Percentiles rank a stretch among this genome's conserved stretches.
Conservation (phyloP, 2,113 vertebrate genomes). For the Chloropsis hardwickii region DNA sequence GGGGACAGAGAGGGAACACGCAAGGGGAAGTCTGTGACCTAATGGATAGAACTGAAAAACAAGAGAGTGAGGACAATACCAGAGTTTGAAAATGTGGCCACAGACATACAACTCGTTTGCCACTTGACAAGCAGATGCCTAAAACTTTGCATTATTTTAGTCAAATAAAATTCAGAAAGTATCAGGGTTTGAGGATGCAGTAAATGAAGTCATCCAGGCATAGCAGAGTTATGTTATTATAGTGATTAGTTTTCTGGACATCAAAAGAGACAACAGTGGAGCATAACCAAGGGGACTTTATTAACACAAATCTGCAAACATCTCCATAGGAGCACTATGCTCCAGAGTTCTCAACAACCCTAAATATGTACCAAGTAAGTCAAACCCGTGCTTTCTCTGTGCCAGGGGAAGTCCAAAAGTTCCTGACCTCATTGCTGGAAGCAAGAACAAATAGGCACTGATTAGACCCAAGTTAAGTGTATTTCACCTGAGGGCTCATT, state of each 20-base stretch:
- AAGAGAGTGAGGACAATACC: neutral
- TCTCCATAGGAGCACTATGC: slow-evolving; percentile 40
- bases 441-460: slow-evolving; percentile 63
- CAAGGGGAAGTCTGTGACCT: neutral
- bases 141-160: neutral
- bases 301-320: slow-evolving; percentile 50
- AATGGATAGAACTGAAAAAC: neutral
- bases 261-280: slow-evolving; percentile 40
- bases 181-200: neutral
- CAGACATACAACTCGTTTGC: neutral
- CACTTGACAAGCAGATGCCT: neutral
- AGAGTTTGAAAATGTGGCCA: neutral
- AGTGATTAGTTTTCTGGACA: slow-evolving; percentile 48
- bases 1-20: slow-evolving; percentile 14
- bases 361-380: slow-evolving; percentile 41
- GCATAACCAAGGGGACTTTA: slow-evolving; percentile 27
- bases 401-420: slow-evolving; percentile 54
- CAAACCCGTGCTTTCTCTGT: slow-evolving; percentile 32
- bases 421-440: slow-evolving; percentile 62
- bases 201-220: slow-evolving; percentile 24
- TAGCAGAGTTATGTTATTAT: slow-evolving; percentile 7
- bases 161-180: neutral
- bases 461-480: slow-evolving; percentile 54
- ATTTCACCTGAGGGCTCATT: slow-evolving; percentile 65
- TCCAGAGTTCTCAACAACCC: slow-evolving; percentile 41